These are phyloP conservation scores for Epinotia brunnichana DNA, from an alignment of 2,888 invertebrate species.

Conservation along the genomic window DNA sequence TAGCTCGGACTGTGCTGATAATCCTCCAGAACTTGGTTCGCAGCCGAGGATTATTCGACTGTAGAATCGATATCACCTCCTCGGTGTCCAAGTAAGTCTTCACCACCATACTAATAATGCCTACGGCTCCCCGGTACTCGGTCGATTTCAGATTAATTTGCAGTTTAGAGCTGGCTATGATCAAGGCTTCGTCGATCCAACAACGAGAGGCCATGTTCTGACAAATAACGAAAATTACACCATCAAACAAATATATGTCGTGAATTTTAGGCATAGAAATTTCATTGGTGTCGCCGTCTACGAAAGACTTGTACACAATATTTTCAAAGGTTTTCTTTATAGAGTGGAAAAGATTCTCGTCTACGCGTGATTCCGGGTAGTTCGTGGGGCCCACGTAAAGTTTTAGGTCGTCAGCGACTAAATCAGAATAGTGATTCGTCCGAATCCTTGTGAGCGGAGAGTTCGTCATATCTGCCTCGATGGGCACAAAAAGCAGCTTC, in stretches of 20 bases:
- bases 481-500: slow-evolving; percentile 65
- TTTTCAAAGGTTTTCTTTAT: slow-evolving; percentile 67
- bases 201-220: slow-evolving; percentile 60
- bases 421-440: slow-evolving; percentile 70
- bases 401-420: slow-evolving; percentile 74
- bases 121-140: slow-evolving; percentile 76
- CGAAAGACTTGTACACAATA: slow-evolving; percentile 58
- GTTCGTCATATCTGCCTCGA: slow-evolving; percentile 64
- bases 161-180: slow-evolving; percentile 57
- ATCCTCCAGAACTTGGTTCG: slow-evolving; percentile 75
- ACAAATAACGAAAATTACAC: slow-evolving; percentile 76
- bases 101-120: slow-evolving; percentile 71
- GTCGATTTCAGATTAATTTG: slow-evolving; percentile 66
- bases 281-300: slow-evolving; percentile 52
- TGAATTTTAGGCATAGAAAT: slow-evolving; percentile 65
- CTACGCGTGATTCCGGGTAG: slow-evolving; percentile 72
- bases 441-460: slow-evolving; percentile 66
- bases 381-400: slow-evolving; percentile 71
- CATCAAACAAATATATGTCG: slow-evolving; percentile 75
- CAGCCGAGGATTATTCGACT: slow-evolving; percentile 69
- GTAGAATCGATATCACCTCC: slow-evolving; percentile 65
- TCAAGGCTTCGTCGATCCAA: slow-evolving; percentile 65
- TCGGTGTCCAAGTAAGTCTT: slow-evolving; percentile 64
- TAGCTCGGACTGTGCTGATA: slow-evolving; percentile 65
- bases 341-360: slow-evolving; percentile 63